These are phyloP conservation scores for Drosophila pectinifera DNA, from an alignment of 1,140 invertebrate genomes.

Conservation along the genomic window DNA sequence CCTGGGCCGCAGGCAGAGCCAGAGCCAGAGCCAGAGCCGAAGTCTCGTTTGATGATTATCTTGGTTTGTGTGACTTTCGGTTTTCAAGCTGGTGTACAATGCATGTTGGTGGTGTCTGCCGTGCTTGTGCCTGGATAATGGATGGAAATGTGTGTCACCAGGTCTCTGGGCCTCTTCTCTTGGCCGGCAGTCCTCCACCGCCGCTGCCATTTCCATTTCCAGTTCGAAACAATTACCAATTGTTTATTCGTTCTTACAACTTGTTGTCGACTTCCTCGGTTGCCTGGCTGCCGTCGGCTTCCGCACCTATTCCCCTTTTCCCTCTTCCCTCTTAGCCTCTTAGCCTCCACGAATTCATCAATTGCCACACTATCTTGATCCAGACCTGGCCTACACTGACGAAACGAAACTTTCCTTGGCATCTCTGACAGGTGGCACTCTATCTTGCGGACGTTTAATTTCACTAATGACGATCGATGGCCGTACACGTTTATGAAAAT, in stretches of 20 bases:
- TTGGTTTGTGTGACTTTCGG: conserved; percentile 58
- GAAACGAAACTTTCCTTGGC: conserved; percentile 59
- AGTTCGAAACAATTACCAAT: conserved; percentile 77
- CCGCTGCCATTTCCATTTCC: conserved; percentile 48
- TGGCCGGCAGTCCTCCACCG: conserved; percentile 21
- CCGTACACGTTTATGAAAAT: conserved; percentile 62
- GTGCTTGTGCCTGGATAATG: conserved; percentile 39
- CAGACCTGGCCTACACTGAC: conserved; percentile 7
- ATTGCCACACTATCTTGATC: conserved; percentile 73
- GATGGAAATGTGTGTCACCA: conserved; percentile 66
- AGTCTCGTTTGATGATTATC: conserved; percentile 57
- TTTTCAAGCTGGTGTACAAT: conserved; percentile 54
- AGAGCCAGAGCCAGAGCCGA: conserved; percentile 9
- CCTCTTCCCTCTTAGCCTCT: no score
- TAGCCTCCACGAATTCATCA: conserved; percentile 65
- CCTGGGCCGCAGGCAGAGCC: background rate
- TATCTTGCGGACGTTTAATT: conserved; percentile 47
- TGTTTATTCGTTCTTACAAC: conserved; percentile 74
- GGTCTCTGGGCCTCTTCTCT: conserved; percentile 48
- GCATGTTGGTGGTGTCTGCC: conserved; percentile 42
- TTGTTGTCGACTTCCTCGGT: conserved; percentile 54
- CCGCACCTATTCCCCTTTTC: background rate
- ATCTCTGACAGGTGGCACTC: conserved; percentile 49
- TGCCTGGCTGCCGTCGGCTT: conserved; percentile 5
- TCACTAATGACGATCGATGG: conserved; percentile 57